Percentiles rank a stretch among this genome's conserved stretches.
These are phyloP conservation scores for Eulemur albifrons DNA, from an alignment of 2,797 vertebrate genomes.

Conservation along the genomic window DNA sequence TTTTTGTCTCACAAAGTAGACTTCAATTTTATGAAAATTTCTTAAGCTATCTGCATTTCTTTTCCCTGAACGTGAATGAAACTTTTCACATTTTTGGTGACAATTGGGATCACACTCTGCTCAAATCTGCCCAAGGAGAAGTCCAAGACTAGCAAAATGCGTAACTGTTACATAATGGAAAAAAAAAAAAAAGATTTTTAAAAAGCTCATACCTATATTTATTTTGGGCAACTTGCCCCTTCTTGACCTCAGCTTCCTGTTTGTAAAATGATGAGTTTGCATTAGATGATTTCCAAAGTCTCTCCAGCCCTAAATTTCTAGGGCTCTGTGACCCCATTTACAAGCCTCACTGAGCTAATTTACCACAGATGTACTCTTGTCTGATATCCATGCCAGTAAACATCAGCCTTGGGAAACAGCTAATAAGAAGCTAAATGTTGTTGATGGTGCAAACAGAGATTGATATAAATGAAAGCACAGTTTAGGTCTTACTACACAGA, in stretches of 20 bases:
- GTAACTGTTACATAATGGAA: not conserved
- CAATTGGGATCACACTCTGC: not conserved
- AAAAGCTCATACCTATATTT: slow-evolving; percentile 5
- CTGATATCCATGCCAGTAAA: not conserved
- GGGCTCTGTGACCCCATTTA: slow-evolving; percentile 21
- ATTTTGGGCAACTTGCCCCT: not conserved
- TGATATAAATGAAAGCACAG: not conserved
- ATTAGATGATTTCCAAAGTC: not conserved
- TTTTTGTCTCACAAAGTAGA: slow-evolving; percentile 17
- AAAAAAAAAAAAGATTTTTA: not conserved
- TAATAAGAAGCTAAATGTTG: slow-evolving; percentile 20
- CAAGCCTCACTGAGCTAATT: slow-evolving; percentile 44
- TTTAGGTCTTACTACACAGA: not conserved
- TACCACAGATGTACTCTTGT: not conserved
- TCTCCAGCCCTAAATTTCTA: slow-evolving; percentile 13
- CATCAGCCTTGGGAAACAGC: slow-evolving; percentile 12
- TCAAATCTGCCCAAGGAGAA: slow-evolving; percentile 41
- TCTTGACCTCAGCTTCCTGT: slow-evolving; percentile 21
- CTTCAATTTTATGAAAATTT: slow-evolving; percentile 34
- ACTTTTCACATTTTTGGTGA: not conserved
- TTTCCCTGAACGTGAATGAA: slow-evolving; percentile 37
- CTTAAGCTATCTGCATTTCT: slow-evolving; percentile 39
- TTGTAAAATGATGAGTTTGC: slow-evolving; percentile 41
- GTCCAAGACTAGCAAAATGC: not conserved
- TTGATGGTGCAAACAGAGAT: not conserved